phyloP scores from a whole-genome alignment of 2,888 invertebrate species.

The Lomographa bimaculata region DNA sequence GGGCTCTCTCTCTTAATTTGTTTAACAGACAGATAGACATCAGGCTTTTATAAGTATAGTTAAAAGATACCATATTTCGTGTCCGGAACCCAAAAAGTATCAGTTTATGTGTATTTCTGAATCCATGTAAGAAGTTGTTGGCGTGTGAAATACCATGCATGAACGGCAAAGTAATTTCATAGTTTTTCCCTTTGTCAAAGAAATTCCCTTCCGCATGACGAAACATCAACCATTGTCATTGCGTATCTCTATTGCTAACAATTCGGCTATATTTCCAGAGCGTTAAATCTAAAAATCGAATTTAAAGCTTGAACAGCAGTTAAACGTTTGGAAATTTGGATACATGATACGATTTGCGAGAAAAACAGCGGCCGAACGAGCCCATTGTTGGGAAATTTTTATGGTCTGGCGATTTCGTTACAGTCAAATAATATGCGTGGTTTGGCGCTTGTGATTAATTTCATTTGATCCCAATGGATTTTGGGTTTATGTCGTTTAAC shows the following conservation, averaged over 20 bases:
- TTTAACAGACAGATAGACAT: too few relatives aligned
- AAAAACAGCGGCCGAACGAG: conserved; percentile 25
- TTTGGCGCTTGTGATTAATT: conserved; percentile 42
- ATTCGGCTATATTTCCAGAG: conserved; percentile 1
- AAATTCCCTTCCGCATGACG: conserved; percentile 20
- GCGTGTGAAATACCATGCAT: conserved; percentile 64
- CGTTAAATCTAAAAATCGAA: conserved; percentile 6
- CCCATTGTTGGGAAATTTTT: conserved; percentile 40
- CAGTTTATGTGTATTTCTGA: too few relatives aligned
- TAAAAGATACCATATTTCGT: too few relatives aligned
- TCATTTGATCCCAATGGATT: conserved; percentile 35
- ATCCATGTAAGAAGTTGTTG: too few relatives aligned
- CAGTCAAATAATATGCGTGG: conserved; percentile 42
- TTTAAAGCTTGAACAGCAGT: conserved; percentile 9
- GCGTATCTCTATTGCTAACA: background rate
- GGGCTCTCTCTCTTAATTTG: too few relatives aligned
- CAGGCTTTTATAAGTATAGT: too few relatives aligned
- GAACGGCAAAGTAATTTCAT: too few relatives aligned
- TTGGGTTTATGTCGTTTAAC: conserved; percentile 17
- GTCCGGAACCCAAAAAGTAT: too few relatives aligned
- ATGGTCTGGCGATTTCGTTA: conserved; percentile 44
- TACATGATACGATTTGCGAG: conserved; percentile 32
- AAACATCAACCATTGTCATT: conserved; percentile 12
- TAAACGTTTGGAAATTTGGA: conserved; percentile 26
- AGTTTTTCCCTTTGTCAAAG: conserved; percentile 29